Conservation (phyloP, 2,888 invertebrate species). For the Hydraecia micacea region DNA sequence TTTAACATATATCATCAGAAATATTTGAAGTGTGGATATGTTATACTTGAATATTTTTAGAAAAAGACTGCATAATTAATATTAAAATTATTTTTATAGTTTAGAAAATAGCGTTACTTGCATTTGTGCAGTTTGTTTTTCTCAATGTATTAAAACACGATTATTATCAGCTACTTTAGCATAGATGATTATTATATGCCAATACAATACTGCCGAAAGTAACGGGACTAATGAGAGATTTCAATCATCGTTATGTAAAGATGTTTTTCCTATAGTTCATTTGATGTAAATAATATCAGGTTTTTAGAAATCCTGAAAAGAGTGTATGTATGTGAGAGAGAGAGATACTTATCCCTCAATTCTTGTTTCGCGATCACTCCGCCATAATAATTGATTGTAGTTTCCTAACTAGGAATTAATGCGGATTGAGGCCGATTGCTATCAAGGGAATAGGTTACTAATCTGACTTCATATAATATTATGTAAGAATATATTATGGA, state of each 20-base stretch:
- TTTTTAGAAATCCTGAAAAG: not conserved
- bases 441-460: slow-evolving; percentile 30
- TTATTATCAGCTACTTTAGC: too few species aligned
- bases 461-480: slow-evolving; percentile 14
- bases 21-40: too few species aligned
- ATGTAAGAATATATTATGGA: not conserved
- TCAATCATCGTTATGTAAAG: not conserved
- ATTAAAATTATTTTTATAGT: too few species aligned
- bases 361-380: slow-evolving; percentile 5
- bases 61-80: too few species aligned
- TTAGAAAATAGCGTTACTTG: too few species aligned
- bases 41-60: too few species aligned
- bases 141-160: too few species aligned
- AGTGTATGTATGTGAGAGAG: too few species aligned
- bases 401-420: slow-evolving; percentile 36
- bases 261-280: not conserved
- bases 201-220: too few species aligned
- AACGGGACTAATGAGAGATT: not conserved
- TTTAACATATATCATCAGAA: too few species aligned
- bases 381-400: slow-evolving; percentile 29
- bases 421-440: slow-evolving; percentile 38
- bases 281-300: not conserved
- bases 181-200: too few species aligned
- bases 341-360: not conserved
- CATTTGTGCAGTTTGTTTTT: too few species aligned